Base-by-base conservation (phyloP, 1,140 invertebrate species). In the Lasaia peninsularis region DNA sequence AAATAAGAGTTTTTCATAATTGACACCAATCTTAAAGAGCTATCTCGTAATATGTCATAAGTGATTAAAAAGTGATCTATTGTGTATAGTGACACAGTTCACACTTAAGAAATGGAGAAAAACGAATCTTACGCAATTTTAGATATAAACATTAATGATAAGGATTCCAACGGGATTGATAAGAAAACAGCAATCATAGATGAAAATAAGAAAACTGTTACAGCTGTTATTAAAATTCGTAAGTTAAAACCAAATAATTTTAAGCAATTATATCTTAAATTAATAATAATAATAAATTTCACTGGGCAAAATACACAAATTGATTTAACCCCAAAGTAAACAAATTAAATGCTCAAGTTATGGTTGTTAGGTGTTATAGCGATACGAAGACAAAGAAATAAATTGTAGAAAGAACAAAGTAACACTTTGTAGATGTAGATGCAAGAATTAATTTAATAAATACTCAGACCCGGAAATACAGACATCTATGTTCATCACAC, bases 151-250 rank as follows among this genome's bases (percentile, higher is more conserved):
- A 77, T 86, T 50, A 68, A 66, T 58, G 76, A 84, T 71, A 84
- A 84, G 56, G 65, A 79, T 60, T 73, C 73, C 35, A 73, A 70
- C 24, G 24, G 24, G 16, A 40, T 12, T 14, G 21, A 28, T 11
- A 18, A 21, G 52, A 63, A 69, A 28, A 62, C 57, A 52, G 63
- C 58, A 32, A 67, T 56, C 37, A 69, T 65, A 12, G 60, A 65
- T 28, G 65, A 71, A 16, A 73, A 64, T 35, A 71, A 63, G 50
- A 75, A 73, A 33, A 71, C 63, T 2, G 64, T 84, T 33, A 69
- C 68, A 14, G 80, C 75, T 31, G 73, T 83, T 50, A 76, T 86
- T 37, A 81, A 85, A 77, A 79, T 83, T 69, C 80, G 83, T 86
- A 78, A 85, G 40, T 48, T 28, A 28, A 28, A 6, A 6, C 24